phyloP scores from a whole-genome alignment of 2,888 invertebrate genomes.

The Sinentomon sp. region DNA sequence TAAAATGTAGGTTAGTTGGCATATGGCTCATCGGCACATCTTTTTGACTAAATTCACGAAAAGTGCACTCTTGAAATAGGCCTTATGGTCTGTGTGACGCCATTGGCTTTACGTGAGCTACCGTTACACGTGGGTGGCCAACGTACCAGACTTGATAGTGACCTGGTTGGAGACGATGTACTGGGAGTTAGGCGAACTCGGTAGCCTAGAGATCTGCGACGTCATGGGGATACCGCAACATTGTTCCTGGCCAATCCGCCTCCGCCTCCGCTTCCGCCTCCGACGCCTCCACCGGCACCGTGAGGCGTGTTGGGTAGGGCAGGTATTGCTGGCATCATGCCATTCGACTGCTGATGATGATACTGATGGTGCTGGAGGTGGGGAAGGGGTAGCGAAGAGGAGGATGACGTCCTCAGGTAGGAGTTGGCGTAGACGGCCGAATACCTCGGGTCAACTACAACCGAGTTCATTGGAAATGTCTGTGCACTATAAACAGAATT shows the following conservation, averaged over 20 bases:
- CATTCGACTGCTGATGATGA: conserved; percentile 7
- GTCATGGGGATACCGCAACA: conserved; percentile 12
- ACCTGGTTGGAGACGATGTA: conserved; percentile 27
- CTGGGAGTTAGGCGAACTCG: conserved; percentile 25
- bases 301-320: neutral
- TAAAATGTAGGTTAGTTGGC: no score
- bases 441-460: conserved; percentile 46
- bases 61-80: no score
- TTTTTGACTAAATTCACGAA: no score
- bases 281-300: conserved; percentile 1
- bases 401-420: conserved; percentile 38
- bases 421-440: conserved; percentile 66
- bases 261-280: conserved; percentile 7
- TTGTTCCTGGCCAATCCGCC: neutral
- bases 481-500: no score
- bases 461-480: conserved; percentile 16
- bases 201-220: conserved; percentile 16
- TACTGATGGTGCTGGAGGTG: conserved; percentile 11
- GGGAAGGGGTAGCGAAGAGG: conserved; percentile 23
- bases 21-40: no score
- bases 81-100: no score
- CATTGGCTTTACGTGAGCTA: neutral
- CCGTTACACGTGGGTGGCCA: conserved; percentile 35
- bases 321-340: conserved; percentile 3
- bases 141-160: conserved; percentile 30